Evolutionary conservation across 2,797 vertebrate genomes (phyloP), one percentile per base, ranked within the genome.

Genomic region (Pseudomugil gertrudae): DNA sequence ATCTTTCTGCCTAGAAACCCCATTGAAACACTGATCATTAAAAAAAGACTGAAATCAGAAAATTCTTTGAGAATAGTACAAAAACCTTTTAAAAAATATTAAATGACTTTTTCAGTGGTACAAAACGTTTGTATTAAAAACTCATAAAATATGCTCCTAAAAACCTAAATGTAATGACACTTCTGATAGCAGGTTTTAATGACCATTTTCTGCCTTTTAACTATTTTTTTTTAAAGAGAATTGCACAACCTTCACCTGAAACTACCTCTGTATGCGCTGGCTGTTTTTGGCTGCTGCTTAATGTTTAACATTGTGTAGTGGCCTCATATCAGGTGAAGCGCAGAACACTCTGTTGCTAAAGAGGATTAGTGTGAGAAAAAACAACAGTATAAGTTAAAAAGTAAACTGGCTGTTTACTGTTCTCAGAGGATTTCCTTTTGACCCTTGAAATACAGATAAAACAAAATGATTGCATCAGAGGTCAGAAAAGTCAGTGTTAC

Each of bases 221-320:
- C 26, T 14, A 6, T 8, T 0, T 30, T 57, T 8, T 0, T 30
- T 57, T 56, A 35, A 6, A 66, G 23, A 57, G 53, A 78, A 75
- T 75, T 9, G 72, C 58, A 55, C 65, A 70, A 83, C 64, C 23
- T 69, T 69, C 35, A 80, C 81, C 79, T 40, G 38, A 74, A 33
- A 26, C 15, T 62, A 69, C 76, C 51, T 71, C 11, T 11, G 2
- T 19, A 57, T 53, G 19, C 55, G 15, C 56, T 26, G 13, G 29
- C 10, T 24, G 53, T 47, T 19, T 79, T 50, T 47, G 56, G 19
- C 30, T 64, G 1, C 14, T 60, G 81, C 24, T 86, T 87, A 88
- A 90, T 91, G 69, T 84, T 91, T 87, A 90, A 89, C 82, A 14
- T 0, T 8, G 50, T 30, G 32, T 43, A 29, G 33, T 53, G 52